Conservation (phyloP, 2,888 invertebrate genomes). For the Drosophila robusta region DNA sequence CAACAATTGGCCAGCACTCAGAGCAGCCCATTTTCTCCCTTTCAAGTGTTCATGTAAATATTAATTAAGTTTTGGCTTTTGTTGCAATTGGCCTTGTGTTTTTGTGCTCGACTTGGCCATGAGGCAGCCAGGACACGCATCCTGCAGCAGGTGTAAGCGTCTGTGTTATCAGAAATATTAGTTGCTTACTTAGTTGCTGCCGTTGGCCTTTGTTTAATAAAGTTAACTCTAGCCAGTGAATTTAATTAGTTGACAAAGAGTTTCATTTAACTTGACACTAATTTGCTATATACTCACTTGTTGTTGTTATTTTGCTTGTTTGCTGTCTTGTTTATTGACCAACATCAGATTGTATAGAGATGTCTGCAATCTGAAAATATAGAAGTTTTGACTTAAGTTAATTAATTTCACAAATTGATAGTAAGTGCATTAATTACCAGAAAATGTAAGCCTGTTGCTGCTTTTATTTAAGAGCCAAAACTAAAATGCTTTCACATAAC, state of each 20-base stretch:
- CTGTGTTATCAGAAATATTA: constrained; percentile 52
- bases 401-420: constrained; percentile 15
- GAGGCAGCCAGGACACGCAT: constrained; percentile 9
- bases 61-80: constrained; percentile 77
- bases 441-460: not conserved
- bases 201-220: constrained; percentile 64
- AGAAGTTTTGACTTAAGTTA: constrained; percentile 11
- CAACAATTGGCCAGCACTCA: constrained; percentile 38
- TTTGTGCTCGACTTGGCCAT: constrained; percentile 26
- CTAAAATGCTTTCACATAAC: no score
- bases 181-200: constrained; percentile 53
- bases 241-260: constrained; percentile 69
- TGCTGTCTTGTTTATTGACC: constrained; percentile 8
- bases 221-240: constrained; percentile 39
- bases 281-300: constrained; percentile 38
- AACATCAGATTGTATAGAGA: constrained; percentile 5
- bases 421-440: not conserved
- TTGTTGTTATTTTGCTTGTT: constrained; percentile 12
- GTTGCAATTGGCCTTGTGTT: constrained; percentile 50
- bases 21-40: not conserved
- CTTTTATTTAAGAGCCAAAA: not conserved
- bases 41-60: constrained; percentile 71
- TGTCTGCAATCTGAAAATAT: constrained; percentile 15
- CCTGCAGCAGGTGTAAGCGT: constrained; percentile 26
- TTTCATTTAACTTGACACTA: constrained; percentile 65